A percentile compares a stretch with the other conserved stretches of the same genome.
These are phyloP conservation scores for Clarias batrachus DNA, from an alignment of 2,113 vertebrate genomes.

Conservation along the genomic window DNA sequence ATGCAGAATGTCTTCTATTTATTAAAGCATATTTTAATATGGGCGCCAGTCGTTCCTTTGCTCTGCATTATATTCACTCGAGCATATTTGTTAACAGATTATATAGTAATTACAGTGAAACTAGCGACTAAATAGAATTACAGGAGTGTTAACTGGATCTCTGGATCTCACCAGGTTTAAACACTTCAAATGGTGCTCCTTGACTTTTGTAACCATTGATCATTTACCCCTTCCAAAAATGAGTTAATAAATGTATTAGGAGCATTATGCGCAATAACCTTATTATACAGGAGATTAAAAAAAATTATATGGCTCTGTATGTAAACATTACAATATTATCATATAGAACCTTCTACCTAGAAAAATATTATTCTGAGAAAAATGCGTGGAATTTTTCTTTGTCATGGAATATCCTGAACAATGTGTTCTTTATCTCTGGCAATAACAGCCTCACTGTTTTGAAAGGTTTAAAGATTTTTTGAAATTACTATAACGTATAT, in stretches of 20 bases:
- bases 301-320: not conserved
- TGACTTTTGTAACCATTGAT: not conserved
- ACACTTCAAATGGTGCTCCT: not conserved
- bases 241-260: not conserved
- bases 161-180: not conserved
- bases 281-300: no score
- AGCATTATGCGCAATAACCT: not conserved
- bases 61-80: not conserved
- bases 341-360: not conserved
- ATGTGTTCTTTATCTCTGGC: conserved; percentile 18
- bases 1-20: not conserved
- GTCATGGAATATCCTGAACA: conserved; percentile 18
- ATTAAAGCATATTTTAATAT: not conserved
- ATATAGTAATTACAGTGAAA: not conserved
- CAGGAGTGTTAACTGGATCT: not conserved
- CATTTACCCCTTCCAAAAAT: not conserved
- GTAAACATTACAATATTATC: not conserved
- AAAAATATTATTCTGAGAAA: not conserved
- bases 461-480: no score
- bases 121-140: not conserved
- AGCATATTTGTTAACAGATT: not conserved
- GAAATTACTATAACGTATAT: no score
- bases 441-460: no score
- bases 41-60: not conserved
- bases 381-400: not conserved